phyloP scores from a whole-genome alignment of 1,140 invertebrate species.

The Atta cephalotes region DNA sequence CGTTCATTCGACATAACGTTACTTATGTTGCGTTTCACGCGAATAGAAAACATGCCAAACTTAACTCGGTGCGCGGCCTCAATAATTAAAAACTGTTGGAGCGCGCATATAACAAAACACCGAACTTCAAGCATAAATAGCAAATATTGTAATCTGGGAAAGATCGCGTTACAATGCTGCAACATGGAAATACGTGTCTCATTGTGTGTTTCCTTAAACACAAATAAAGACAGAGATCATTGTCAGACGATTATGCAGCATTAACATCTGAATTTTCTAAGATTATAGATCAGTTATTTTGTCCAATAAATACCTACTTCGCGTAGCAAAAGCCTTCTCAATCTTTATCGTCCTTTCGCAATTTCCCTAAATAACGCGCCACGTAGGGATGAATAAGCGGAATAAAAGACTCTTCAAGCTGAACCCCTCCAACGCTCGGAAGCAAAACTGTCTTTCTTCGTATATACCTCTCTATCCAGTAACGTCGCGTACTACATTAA shows the following conservation, averaged over 20 bases:
- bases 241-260: neutral
- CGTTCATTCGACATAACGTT: constrained; percentile 18
- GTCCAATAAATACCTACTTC: neutral
- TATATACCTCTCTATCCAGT: constrained; percentile 38
- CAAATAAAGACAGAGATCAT: constrained; percentile 19
- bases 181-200: neutral
- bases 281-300: constrained; percentile 17
- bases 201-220: neutral
- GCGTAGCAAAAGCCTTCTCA: constrained; percentile 1
- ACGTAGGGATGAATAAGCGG: constrained; percentile 17
- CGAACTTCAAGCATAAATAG: constrained; percentile 17
- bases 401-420: neutral
- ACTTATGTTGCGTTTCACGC: constrained; percentile 10
- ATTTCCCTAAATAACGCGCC: neutral
- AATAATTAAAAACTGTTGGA: constrained; percentile 33
- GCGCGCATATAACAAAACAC: constrained; percentile 32
- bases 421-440: neutral
- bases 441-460: constrained; percentile 2
- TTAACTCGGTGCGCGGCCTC: constrained; percentile 43
- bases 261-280: constrained; percentile 1
- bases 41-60: constrained; percentile 37
- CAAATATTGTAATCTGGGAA: neutral
- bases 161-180: neutral
- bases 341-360: neutral
- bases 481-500: constrained; percentile 39